A percentile compares a stretch with the other conserved stretches of the same genome.
phyloP scores from a whole-genome alignment of 2,113 vertebrate species.

The Sorex araneus region DNA sequence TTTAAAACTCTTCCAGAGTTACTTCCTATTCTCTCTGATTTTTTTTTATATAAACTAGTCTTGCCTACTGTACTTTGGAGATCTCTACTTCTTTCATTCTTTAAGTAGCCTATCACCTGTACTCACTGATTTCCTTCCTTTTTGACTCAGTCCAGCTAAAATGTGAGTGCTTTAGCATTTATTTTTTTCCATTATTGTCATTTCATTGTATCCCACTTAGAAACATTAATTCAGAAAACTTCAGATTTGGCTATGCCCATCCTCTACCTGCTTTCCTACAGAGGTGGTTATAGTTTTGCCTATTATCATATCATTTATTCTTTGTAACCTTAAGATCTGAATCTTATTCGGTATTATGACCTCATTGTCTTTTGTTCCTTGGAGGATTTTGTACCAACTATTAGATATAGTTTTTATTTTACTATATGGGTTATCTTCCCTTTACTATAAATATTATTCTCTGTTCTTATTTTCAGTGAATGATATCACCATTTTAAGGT shows the following conservation, averaged over 20 bases:
- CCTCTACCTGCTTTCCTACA: not conserved
- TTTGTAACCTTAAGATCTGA: not conserved
- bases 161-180: not conserved
- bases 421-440: not conserved
- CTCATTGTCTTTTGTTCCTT: not conserved
- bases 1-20: not conserved
- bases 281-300: not conserved
- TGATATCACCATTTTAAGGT: not conserved
- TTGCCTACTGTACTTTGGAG: not conserved
- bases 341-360: not conserved
- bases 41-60: not conserved
- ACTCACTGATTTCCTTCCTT: not conserved
- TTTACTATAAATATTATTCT: not conserved
- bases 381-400: not conserved
- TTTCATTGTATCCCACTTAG: not conserved
- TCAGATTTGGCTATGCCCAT: not conserved
- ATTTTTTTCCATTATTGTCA: not conserved
- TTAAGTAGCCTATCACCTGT: too few relatives aligned
- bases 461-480: not conserved
- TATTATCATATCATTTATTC: not conserved
- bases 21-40: not conserved
- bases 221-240: not conserved
- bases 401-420: not conserved
- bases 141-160: fast-evolving
- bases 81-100: not conserved